Evolutionary conservation across 2,113 vertebrate genomes (phyloP), one percentile per base, ranked within the genome.

Genomic region (Cettia cetti): DNA sequence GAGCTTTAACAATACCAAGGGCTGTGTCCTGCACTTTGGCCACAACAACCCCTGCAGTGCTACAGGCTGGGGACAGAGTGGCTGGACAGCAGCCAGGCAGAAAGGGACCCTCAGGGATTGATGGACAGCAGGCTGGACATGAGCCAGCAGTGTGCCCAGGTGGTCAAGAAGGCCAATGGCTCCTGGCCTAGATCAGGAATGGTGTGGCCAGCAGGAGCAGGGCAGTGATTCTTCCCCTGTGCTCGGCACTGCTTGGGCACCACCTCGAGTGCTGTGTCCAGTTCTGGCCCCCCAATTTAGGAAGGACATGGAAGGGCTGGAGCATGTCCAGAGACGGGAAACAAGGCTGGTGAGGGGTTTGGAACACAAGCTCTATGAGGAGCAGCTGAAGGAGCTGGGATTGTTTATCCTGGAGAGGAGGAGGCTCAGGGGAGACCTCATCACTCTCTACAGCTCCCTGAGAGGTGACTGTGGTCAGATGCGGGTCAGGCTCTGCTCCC

Each of bases 381-480:
- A 42, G 40, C 14, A 15, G 40, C 40, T 42, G 40, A 42, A 15
- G 40, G 27, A 54, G 13, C 16, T 66, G 40, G 27, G 77, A 7
- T 1, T 45, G 61, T 54, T 66, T 35, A 20, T 2, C 33, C 27
- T 45, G 40, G 33, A 50, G 7, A 12, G 7, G 5, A 54, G 50
- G 61, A 54, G 49, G 4, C 49, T 65, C 49, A 30, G 39, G 15
- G 60, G 28, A 3, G 40, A 26, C 15, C 33, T 31, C 16, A 20
- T 26, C 33, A 10, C 27, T 56, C 61, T 24, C 20, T 6, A 3
- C 21, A 56, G 0, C 15, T 13, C 21, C 9, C 27, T 37, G 63
- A 31, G 0, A 15, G 15, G 40, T 3, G 40, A 6, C 0, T 54
- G 21, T 8, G 9, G 16, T 5, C 50, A 21, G 61, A 13, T 5